Evolutionary conservation across 2,888 invertebrate genomes (phyloP).

Genomic region (Euzophera pinguis): DNA sequence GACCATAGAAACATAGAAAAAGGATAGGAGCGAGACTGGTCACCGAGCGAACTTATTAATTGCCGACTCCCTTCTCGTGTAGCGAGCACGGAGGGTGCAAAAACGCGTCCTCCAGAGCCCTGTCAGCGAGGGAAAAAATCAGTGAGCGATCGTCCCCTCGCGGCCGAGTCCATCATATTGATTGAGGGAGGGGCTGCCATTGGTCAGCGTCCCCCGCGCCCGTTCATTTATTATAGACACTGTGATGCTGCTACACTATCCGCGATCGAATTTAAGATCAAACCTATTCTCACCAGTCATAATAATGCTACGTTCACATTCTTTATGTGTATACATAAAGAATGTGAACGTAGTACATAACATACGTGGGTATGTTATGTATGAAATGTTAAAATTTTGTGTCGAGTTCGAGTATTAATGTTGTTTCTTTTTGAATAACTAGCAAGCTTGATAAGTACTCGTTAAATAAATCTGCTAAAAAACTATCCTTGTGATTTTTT

Average conservation of each 20-base stretch:
- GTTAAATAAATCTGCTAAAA: too few species aligned
- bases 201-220: constrained; percentile 76
- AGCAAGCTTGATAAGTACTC: too few species aligned
- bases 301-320: constrained; percentile 10
- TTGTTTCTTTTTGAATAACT: too few species aligned
- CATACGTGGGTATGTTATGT: too few species aligned
- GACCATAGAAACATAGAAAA: not conserved
- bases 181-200: constrained; percentile 80
- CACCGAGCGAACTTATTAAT: constrained; percentile 71
- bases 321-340: not conserved
- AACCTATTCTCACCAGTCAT: constrained; percentile 33
- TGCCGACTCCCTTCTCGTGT: constrained; percentile 67
- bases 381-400: too few species aligned
- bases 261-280: constrained; percentile 31
- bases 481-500: not conserved
- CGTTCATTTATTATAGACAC: constrained; percentile 81
- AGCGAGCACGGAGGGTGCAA: constrained; percentile 65
- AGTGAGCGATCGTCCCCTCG: constrained; percentile 81
- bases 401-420: too few species aligned
- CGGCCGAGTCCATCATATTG: constrained; percentile 80
- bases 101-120: constrained; percentile 75
- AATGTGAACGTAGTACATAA: constrained; percentile 9
- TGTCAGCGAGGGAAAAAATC: constrained; percentile 80
- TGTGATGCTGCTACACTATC: constrained; percentile 60
- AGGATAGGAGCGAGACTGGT: constrained; percentile 28